Conservation (phyloP, 2,888 invertebrate species). For the Cenopis cana region DNA sequence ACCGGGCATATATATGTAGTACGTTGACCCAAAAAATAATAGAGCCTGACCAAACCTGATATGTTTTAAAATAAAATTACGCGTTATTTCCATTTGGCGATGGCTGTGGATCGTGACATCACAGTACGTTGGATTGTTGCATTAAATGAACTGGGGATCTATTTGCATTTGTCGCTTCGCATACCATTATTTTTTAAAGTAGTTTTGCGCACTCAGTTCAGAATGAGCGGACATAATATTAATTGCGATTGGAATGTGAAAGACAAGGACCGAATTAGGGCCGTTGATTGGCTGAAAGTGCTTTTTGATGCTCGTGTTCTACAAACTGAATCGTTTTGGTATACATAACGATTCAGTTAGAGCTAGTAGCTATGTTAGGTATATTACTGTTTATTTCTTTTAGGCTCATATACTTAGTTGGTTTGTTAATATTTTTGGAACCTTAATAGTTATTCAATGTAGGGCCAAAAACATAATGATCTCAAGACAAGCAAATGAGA, state of each 20-base stretch:
- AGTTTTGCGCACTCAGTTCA: background rate
- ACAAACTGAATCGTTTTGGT: background rate
- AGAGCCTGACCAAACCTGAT: constrained; percentile 25
- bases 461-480: too few relatives aligned
- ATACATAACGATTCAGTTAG: too few relatives aligned
- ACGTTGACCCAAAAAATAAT: constrained; percentile 29
- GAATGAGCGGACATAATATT: too few relatives aligned
- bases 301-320: background rate
- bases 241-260: too few relatives aligned
- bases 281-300: background rate
- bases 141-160: background rate
- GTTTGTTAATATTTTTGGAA: too few relatives aligned
- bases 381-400: too few relatives aligned
- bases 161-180: background rate
- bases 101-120: constrained; percentile 18
- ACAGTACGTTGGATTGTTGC: constrained; percentile 15
- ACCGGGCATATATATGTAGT: background rate
- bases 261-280: background rate
- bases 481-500: too few relatives aligned
- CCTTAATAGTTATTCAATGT: too few relatives aligned
- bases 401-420: too few relatives aligned
- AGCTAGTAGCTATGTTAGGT: too few relatives aligned
- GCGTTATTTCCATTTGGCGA: constrained; percentile 29
- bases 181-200: background rate
- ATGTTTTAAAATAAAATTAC: constrained; percentile 35